Conservation (phyloP, 2,888 invertebrate genomes). For the Hedychridium roseum region DNA sequence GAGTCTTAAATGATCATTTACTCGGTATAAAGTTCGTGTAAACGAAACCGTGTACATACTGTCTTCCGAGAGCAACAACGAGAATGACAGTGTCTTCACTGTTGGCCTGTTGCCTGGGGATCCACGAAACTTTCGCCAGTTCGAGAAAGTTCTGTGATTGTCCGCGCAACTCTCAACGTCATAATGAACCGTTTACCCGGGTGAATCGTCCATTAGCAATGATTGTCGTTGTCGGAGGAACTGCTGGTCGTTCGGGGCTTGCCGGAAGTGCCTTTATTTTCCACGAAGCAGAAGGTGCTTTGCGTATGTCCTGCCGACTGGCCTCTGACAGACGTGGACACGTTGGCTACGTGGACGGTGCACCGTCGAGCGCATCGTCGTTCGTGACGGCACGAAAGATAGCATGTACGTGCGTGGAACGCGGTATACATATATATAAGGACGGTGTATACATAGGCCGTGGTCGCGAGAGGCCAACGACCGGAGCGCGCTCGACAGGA, state of each 20-base stretch:
- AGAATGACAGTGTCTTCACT: too few species aligned
- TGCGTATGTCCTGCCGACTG: too few species aligned
- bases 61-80: too few species aligned
- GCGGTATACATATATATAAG: slow-evolving; percentile 27
- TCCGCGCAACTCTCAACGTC: background rate
- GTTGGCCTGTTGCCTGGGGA: too few species aligned
- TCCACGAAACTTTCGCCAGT: slow-evolving; percentile 26
- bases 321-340: too few species aligned
- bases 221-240: too few species aligned
- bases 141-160: slow-evolving; percentile 31
- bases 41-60: background rate
- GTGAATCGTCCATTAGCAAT: slow-evolving; percentile 25
- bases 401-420: slow-evolving; percentile 4
- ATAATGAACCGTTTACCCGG: slow-evolving; percentile 5
- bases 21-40: background rate
- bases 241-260: too few species aligned
- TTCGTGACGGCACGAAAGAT: slow-evolving; percentile 39
- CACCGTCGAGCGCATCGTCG: slow-evolving; percentile 29
- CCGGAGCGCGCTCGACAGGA: slow-evolving; percentile 59
- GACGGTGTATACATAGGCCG: slow-evolving; percentile 43
- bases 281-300: slow-evolving; percentile 30
- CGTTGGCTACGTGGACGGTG: slow-evolving; percentile 15
- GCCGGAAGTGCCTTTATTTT: slow-evolving; percentile 50
- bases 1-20: background rate
- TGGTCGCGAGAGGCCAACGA: slow-evolving; percentile 59